A percentile compares a stretch with the other conserved stretches of the same genome.
Evolutionary conservation across 1,140 invertebrate genomes (phyloP).

Genomic region (Zaprionus davidi): DNA sequence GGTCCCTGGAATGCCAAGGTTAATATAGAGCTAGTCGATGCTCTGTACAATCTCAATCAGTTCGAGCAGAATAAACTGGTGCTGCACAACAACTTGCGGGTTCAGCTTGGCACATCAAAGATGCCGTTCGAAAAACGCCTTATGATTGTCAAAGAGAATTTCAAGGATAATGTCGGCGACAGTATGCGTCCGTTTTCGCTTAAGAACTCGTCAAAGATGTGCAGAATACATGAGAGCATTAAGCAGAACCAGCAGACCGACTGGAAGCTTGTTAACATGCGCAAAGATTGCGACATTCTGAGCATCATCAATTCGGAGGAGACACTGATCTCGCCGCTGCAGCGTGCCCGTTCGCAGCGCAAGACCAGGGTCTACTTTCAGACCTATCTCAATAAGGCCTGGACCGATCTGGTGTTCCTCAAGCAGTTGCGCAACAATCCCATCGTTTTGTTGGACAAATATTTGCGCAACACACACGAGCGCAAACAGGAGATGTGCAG

Average conservation of each 20-base stretch:
- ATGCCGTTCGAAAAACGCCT: constrained; percentile 55
- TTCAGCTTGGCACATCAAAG: constrained; percentile 47
- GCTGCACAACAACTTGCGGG: constrained; percentile 49
- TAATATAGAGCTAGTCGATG: constrained; percentile 60
- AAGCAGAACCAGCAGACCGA: constrained; percentile 16
- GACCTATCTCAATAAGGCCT: constrained; percentile 64
- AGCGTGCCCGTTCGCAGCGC: constrained; percentile 56
- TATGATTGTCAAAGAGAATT: constrained; percentile 61
- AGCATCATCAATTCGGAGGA: constrained; percentile 53
- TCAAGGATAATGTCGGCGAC: constrained; percentile 56
- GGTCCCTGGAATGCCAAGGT: constrained; percentile 1
- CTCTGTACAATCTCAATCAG: constrained; percentile 64
- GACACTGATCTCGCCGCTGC: constrained; percentile 57
- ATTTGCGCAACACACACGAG: constrained; percentile 18
- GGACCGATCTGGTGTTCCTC: constrained; percentile 73
- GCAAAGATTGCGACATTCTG: constrained; percentile 66
- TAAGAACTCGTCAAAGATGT: constrained; percentile 41
- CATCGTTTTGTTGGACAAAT: constrained; percentile 25
- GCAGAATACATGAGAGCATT: constrained; percentile 38
- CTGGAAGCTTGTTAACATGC: constrained; percentile 58
- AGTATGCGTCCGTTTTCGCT: constrained; percentile 59
- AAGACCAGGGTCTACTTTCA: constrained; percentile 71
- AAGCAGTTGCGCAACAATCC: constrained; percentile 53
- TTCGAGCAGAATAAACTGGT: constrained; percentile 70
- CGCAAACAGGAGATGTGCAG: constrained; percentile 18